Base-by-base conservation (phyloP, 2,888 invertebrate genomes). In the Drosophila limbata region DNA sequence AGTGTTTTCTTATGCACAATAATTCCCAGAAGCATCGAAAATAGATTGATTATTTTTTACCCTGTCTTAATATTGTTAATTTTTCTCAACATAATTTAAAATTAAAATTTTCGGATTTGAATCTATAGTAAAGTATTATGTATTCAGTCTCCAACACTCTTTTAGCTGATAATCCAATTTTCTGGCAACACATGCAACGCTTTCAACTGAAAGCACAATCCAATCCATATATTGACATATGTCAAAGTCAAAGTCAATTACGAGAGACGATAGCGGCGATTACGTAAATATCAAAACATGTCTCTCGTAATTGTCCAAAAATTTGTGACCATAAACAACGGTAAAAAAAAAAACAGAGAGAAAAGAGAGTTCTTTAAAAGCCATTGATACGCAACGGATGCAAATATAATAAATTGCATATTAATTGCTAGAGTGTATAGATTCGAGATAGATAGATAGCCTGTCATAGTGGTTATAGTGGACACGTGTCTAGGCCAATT, bases 171-270 rank as follows among this genome's bases (percentile, higher is more conserved):
- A 17, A 53, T 35, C 17, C 35, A 45, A 44, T 28, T 33, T 56
- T 11, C 39, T 25, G 15, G 3, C 10, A 17, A 11, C n/a, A 35
- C 31, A 37, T 15, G 28, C 5, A 25, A 31, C 10, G 19, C 19
- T 33, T 9, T 11, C 17, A 42, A 25, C 33, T 44, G 21, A 37
- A 28, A 42, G 25, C 55, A 52, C 33, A 60, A 57, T 31, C 42
- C 40, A 45, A 56, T 52, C 39, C n/a, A n/a, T n/a, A n/a, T n/a
- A n/a, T n/a, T n/a, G 50, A 21, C 51, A 9, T 31, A 39, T 61
- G 44, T 73, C 85, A 80, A 86, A 81, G 84, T 86, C 84, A 84
- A 81, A 81, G 84, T 72, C 86, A 88, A 83, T 83, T 83, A 85
- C 64, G 72, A 35, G 53, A 19, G 61, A 61, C 6, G 60, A 72